Base-by-base conservation (phyloP, 2,113 vertebrate genomes). In the Zosterops hypoxanthus region DNA sequence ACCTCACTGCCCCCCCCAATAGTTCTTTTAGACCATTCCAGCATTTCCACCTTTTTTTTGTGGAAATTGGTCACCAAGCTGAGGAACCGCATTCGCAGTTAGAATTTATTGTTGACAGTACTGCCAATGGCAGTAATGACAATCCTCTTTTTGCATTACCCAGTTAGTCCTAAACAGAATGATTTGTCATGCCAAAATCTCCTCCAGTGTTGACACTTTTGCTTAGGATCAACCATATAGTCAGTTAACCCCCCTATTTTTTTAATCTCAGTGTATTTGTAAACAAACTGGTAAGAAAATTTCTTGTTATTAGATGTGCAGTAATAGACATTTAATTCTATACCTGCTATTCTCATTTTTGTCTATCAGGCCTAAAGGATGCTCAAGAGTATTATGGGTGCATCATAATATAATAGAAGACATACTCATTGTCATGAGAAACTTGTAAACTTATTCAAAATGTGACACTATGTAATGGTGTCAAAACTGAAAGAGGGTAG, bases 1-100 rank as follows among this genome's bases (percentile, higher is more conserved):
- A 2, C 52, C 23, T 10, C 17, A 33, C 33, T 2, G 0, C 0
- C 3, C 29, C 33, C 33, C 5, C 2, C 21, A 46, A 7, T 23
- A 47, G 4, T 46, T 68, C 39, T 87, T 85, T 72, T 29, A 82
- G 36, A 82, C 7, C 9, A 46, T 80, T 34, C 41, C 53, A 82
- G 17, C 9, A 44, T 75, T 55, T 36, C 29, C n/a, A 24, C 10
- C 26, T 8, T 20, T 6, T 41, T 81, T 59, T n/a, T 33, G 0
- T 80, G 41, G 29, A 90, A 82, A 85, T 55, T 29, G 10, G 6
- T 82, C 25, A 56, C 25, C 20, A 57, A 50, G 20, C 8, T 78
- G 53, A 73, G 63, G 31, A 26, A 76, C 12, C 72, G 25, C 15
- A 50, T 95, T 86, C 59, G 28, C 86, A 73, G 50, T 81, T 29